These are phyloP conservation scores for Tenebrosternarchus preto DNA, from an alignment of 2,113 vertebrate species.

Conservation along the genomic window DNA sequence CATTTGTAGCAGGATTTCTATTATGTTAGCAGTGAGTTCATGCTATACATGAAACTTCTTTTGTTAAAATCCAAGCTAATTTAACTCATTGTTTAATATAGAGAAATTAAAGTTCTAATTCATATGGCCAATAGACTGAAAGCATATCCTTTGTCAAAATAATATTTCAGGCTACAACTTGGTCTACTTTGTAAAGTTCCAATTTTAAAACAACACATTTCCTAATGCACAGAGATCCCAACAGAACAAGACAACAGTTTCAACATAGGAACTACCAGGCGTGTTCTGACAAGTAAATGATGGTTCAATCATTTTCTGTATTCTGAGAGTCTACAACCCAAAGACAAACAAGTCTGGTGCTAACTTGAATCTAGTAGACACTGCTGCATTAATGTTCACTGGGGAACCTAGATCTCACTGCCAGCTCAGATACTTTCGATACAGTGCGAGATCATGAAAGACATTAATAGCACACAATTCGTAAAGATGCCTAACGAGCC, in stretches of 20 bases:
- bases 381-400: conserved; percentile 16
- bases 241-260: conserved; percentile 34
- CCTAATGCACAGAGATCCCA: conserved; percentile 25
- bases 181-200: background rate
- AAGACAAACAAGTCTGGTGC: conserved; percentile 52
- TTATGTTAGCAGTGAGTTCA: background rate
- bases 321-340: conserved; percentile 45
- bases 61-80: too few species aligned
- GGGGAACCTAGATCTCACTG: conserved; percentile 3
- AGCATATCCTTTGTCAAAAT: background rate
- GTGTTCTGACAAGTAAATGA: conserved; percentile 49
- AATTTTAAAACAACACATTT: background rate
- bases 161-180: background rate
- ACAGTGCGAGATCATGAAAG: background rate
- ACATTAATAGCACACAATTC: background rate
- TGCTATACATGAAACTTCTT: too few species aligned
- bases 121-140: background rate
- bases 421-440: background rate
- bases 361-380: conserved; percentile 40
- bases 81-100: too few species aligned
- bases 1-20: background rate
- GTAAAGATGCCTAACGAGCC: background rate
- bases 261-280: conserved; percentile 42
- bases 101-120: too few species aligned
- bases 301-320: conserved; percentile 51